Base-by-base conservation (phyloP, 2,113 vertebrate genomes). In the Mus spicilegus region DNA sequence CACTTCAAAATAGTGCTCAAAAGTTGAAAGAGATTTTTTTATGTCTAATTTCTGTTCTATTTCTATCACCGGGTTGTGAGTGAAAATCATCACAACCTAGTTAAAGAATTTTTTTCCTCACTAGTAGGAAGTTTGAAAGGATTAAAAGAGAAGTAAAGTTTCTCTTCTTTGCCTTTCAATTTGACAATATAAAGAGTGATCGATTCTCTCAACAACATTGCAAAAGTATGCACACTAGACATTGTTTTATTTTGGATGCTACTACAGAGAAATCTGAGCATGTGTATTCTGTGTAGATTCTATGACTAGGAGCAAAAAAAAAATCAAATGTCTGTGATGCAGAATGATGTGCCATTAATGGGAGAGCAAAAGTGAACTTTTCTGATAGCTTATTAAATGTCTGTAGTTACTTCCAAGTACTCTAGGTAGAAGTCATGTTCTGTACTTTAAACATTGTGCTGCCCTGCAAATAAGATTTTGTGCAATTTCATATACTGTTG, bases 21-120 rank as follows among this genome's bases (percentile, higher is more conserved):
- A 97, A 97, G 94, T 97, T 97, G 90, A 97, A 97, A 95, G 75
- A 75, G 73, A 89, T 96, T 96, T 95, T 97, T 87, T 97, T 91
- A 80, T 97, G 89, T 94, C 78, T 97, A 96, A 97, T 97, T 94
- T 94, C 67, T 54, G n/a, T 96, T 87, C 75, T 96, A 84, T 78
- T 92, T 69, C 76, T 92, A 56, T 58, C 93, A 30, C 49, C 54
- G 24, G 28, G 92, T 49, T 94, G 24, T 70, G 87, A 96, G 58
- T 73, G 54, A 72, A 95, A 95, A 92, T 94, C 86, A 95, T 92
- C 92, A 88, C 39, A 89, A 13, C 30, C 49, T 89, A 58, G 14
- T 84, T 95, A 96, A 75, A 88, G 20, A 4, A 24, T 91, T 85
- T 77, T 54, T 36, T 49, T 26, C 16, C 19, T 89, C 33, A 28